Evolutionary conservation across 2,888 invertebrate species (phyloP).

Genomic region (Syrphus vitripennis): DNA sequence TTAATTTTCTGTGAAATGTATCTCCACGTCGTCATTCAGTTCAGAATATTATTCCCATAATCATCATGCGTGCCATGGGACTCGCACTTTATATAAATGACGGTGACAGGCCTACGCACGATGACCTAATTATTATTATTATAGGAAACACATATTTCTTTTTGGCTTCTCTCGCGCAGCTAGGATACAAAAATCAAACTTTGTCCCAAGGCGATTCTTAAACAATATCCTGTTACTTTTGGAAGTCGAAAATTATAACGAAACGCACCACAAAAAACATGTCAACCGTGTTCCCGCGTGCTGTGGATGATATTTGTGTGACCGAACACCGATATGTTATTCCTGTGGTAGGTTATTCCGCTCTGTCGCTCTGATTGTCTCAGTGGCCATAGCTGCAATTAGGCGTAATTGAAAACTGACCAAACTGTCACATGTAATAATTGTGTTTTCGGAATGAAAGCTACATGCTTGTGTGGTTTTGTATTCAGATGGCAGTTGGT

Average conservation of each 20-base stretch:
- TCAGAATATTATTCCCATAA: conserved; percentile 5
- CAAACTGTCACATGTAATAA: conserved; percentile 36
- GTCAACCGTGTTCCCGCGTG: neutral
- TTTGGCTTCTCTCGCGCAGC: neutral
- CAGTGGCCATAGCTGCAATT: conserved; percentile 34
- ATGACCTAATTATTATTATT: conserved; percentile 42
- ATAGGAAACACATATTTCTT: neutral
- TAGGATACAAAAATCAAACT: conserved; percentile 29
- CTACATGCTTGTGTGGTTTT: conserved; percentile 3
- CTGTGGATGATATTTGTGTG: neutral
- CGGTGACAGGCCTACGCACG: conserved; percentile 17
- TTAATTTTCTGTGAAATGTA: conserved; percentile 42
- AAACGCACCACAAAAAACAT: neutral
- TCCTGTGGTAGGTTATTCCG: conserved; percentile 14
- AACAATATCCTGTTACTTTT: conserved; percentile 38
- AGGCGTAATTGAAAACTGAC: conserved; percentile 45
- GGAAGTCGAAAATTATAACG: conserved; percentile 26
- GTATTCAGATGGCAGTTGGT: neutral
- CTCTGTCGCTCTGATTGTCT: neutral
- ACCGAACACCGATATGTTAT: conserved; percentile 25
- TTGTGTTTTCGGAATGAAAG: conserved; percentile 15
- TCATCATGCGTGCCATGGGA: neutral
- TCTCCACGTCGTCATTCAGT: conserved; percentile 3
- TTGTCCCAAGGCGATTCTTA: conserved; percentile 21
- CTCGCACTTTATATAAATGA: neutral